These are phyloP conservation scores for Hydrochoerus hydrochaeris DNA, from an alignment of 2,113 vertebrate genomes.

Conservation along the genomic window DNA sequence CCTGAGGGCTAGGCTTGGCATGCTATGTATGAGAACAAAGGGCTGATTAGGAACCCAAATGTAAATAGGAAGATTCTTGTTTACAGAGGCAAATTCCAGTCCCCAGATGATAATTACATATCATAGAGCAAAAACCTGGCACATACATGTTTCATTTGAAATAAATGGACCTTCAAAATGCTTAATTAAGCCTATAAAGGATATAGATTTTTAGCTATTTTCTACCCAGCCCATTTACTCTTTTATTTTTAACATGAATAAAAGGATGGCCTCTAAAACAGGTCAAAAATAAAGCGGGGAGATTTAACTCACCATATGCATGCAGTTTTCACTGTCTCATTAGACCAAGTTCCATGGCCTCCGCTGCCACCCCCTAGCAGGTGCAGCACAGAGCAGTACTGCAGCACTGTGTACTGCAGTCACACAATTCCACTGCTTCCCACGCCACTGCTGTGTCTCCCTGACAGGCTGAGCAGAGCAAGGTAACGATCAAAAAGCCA, in stretches of 20 bases:
- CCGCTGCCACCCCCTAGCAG: background rate
- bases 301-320: constrained; percentile 15
- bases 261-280: constrained; percentile 43
- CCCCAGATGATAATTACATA: background rate
- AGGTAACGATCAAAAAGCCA: constrained; percentile 62
- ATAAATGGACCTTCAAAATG: background rate
- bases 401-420: background rate
- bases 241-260: constrained; percentile 31
- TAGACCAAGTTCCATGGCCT: constrained; percentile 15
- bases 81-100: background rate
- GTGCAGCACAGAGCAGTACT: background rate
- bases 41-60: background rate
- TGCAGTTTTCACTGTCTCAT: constrained; percentile 63
- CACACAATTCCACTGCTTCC: background rate
- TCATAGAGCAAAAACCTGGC: background rate
- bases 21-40: background rate
- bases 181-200: background rate
- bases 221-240: background rate
- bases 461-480: constrained; percentile 2
- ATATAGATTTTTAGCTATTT: constrained; percentile 9
- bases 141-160: constrained; percentile 21
- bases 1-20: background rate
- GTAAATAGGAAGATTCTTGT: background rate
- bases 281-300: background rate
- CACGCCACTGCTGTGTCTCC: background rate